Conservation (phyloP, 2,797 vertebrate species). For the Chelmon rostratus region DNA sequence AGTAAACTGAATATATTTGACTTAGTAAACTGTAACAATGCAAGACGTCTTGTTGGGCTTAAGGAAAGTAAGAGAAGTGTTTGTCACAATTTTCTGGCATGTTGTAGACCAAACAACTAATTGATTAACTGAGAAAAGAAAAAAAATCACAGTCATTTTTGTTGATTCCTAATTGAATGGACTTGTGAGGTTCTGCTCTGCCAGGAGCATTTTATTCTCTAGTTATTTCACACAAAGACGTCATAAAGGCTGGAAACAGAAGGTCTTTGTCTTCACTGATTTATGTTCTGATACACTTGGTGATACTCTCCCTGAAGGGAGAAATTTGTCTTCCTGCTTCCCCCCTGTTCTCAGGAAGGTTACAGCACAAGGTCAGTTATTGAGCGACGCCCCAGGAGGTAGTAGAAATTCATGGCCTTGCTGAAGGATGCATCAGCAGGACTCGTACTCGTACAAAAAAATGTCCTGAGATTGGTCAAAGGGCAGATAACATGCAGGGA, state of each 20-base stretch:
- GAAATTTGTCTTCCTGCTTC: conserved; percentile 39
- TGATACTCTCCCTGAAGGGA: conserved; percentile 41
- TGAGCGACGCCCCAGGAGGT: conserved; percentile 37
- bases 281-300: conserved; percentile 32
- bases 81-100: background rate
- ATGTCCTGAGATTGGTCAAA: background rate
- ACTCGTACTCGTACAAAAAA: background rate
- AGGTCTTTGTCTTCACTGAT: conserved; percentile 24
- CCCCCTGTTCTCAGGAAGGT: conserved; percentile 38
- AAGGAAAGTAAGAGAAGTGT: background rate
- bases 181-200: background rate
- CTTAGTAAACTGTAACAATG: background rate
- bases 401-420: conserved; percentile 44
- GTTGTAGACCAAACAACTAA: no score
- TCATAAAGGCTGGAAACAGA: conserved; percentile 23
- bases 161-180: background rate
- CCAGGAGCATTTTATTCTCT: background rate
- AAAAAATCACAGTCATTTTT: background rate
- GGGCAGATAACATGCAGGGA: background rate
- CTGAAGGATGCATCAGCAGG: conserved; percentile 47
- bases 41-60: background rate
- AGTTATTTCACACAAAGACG: conserved; percentile 12
- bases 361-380: conserved; percentile 56
- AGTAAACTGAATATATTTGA: background rate
- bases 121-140: no score